Percentiles rank a stretch among this genome's conserved stretches.
These are phyloP conservation scores for Lemur catta DNA, from an alignment of 2,797 vertebrate species.

Conservation along the genomic window DNA sequence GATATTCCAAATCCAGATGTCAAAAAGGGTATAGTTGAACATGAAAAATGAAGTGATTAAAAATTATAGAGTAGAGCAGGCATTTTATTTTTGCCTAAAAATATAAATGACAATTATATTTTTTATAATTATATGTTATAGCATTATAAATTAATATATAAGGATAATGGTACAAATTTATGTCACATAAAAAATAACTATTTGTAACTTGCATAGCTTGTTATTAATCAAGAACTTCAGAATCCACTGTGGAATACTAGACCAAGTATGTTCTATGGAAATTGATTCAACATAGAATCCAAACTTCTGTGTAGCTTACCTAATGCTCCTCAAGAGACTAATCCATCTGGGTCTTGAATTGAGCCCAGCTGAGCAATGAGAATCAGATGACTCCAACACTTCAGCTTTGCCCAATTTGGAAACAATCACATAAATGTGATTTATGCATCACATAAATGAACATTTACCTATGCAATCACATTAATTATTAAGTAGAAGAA, in stretches of 20 bases:
- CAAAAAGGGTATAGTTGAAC: neutral
- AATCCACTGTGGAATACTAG: slow-evolving; percentile 7
- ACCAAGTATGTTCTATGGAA: neutral
- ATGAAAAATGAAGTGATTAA: neutral
- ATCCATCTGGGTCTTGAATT: neutral
- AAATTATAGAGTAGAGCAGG: slow-evolving; percentile 2
- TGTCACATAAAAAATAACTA: neutral
- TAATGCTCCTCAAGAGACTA: slow-evolving; percentile 5
- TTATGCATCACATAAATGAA: slow-evolving; percentile 7
- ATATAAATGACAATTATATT: slow-evolving; percentile 27
- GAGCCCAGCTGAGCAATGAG: slow-evolving; percentile 26
- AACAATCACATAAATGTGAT: neutral
- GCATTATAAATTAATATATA: slow-evolving; percentile 4
- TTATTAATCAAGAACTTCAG: slow-evolving; percentile 54
- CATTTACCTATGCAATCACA: neutral
- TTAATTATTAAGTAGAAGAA: slow-evolving; percentile 13
- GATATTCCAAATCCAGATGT: neutral
- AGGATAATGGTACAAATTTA: neutral
- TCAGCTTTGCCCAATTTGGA: neutral
- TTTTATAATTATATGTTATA: slow-evolving; percentile 21
- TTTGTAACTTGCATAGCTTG: slow-evolving; percentile 3
- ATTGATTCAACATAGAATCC: slow-evolving; percentile 29
- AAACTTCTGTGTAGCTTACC: slow-evolving; percentile 48
- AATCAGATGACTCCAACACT: neutral
- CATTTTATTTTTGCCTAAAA: slow-evolving; percentile 45